Conservation (phyloP, 2,113 vertebrate species). For the Agelaius tricolor region DNA sequence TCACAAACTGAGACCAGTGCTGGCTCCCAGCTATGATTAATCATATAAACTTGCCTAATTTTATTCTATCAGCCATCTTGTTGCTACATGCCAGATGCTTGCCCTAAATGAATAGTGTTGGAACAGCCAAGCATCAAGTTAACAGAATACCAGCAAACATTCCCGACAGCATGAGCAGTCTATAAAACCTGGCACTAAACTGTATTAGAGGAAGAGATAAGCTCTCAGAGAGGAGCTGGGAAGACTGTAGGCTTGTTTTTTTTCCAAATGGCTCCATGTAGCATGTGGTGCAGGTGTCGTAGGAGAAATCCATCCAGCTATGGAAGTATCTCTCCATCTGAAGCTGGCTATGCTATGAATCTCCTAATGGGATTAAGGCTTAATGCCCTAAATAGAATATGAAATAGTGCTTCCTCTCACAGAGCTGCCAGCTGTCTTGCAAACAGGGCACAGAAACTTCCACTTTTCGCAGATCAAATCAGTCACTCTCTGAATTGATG, state of each 20-base stretch:
- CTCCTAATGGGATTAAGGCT: constrained; percentile 66
- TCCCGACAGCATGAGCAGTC: constrained; percentile 67
- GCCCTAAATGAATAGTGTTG: constrained; percentile 63
- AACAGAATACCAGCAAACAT: constrained; percentile 68
- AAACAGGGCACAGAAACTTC: constrained; percentile 72
- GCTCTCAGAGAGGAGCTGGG: constrained; percentile 28
- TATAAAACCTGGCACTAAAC: constrained; percentile 65
- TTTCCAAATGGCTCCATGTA: constrained; percentile 15
- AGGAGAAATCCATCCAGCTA: constrained; percentile 26
- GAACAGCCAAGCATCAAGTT: constrained; percentile 67
- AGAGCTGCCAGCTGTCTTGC: constrained; percentile 67
- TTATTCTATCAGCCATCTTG: constrained; percentile 64
- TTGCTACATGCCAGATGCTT: constrained; percentile 69
- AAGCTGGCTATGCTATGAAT: constrained; percentile 38
- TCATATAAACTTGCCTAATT: constrained; percentile 64
- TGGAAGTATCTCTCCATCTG: constrained; percentile 38
- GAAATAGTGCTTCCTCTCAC: constrained; percentile 31
- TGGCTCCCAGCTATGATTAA: constrained; percentile 60
- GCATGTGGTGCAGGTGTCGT: background rate
- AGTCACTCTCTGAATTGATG: constrained; percentile 76
- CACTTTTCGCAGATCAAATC: constrained; percentile 74
- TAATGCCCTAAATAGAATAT: constrained; percentile 62
- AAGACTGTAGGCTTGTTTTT: background rate
- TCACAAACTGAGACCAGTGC: background rate
- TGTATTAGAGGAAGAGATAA: constrained; percentile 40